Percentiles rank a stretch among this genome's conserved stretches.
These are phyloP conservation scores for Myrmecobius fasciatus DNA, from an alignment of 2,113 vertebrate genomes.

Conservation along the genomic window DNA sequence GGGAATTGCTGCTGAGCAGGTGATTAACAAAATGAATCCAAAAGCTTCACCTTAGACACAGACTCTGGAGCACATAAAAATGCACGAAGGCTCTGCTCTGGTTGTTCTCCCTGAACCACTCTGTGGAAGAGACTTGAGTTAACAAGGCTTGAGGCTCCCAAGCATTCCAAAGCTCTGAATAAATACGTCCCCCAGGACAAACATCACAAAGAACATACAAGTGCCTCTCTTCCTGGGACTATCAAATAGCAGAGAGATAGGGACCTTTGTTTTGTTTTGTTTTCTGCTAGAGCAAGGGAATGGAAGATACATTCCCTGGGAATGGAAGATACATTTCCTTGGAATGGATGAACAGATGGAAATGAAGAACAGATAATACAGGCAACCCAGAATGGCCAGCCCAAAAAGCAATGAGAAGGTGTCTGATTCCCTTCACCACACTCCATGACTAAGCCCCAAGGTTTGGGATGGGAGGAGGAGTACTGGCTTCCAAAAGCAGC, in stretches of 20 bases:
- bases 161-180: not conserved
- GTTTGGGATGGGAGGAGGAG: too few relatives aligned
- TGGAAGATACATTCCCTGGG: too few relatives aligned
- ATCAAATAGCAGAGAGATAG: not conserved
- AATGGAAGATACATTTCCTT: too few relatives aligned
- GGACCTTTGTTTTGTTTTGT: not conserved
- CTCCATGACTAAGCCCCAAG: not conserved
- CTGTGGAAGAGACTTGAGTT: not conserved
- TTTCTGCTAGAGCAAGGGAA: too few relatives aligned
- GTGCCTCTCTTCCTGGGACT: not conserved
- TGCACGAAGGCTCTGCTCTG: slow-evolving; percentile 5
- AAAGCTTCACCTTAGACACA: not conserved
- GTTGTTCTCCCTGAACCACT: not conserved
- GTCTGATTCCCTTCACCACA: not conserved
- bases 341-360: too few relatives aligned
- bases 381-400: not conserved
- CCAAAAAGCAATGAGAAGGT: not conserved
- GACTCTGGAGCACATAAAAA: slow-evolving; percentile 4
- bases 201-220: too few relatives aligned
- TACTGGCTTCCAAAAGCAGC: not conserved
- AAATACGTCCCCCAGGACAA: not conserved
- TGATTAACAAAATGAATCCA: not conserved
- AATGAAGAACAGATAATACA: not conserved
- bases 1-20: not conserved
- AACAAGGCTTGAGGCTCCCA: not conserved